Evolutionary conservation across 30 jellyfish, hydroid and myxozoan species (phyloP).

Genomic region (Hydractinia symbiolongicarpus): DNA sequence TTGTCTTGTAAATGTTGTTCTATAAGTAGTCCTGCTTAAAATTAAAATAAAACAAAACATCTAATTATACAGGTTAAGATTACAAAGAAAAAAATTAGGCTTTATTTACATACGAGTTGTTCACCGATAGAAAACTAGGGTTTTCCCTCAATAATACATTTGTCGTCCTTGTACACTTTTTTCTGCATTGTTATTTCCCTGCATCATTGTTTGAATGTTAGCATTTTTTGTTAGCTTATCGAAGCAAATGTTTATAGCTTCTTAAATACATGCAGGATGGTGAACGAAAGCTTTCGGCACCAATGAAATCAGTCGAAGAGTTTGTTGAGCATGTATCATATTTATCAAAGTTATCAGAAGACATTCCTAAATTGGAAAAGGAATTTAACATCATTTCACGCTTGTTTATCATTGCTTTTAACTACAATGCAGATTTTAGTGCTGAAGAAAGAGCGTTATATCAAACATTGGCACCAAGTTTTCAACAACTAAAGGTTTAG

Average conservation of each 20-base stretch:
- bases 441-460: slow-evolving; percentile 78
- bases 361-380: slow-evolving; percentile 55
- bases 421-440: slow-evolving; percentile 35
- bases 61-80: too few species aligned
- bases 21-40: too few species aligned
- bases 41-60: too few species aligned
- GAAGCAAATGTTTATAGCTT: background rate
- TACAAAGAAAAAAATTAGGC: too few species aligned
- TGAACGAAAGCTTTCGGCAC: slow-evolving; percentile 44
- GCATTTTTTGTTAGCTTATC: too few species aligned
- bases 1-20: background rate
- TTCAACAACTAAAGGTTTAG: slow-evolving; percentile 61
- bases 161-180: too few species aligned
- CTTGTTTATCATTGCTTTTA: slow-evolving; percentile 50
- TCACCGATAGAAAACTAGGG: too few species aligned
- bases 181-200: too few species aligned
- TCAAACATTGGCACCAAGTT: slow-evolving; percentile 71
- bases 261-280: slow-evolving; percentile 32
- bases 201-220: too few species aligned
- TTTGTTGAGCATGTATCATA: slow-evolving; percentile 63
- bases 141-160: too few species aligned
- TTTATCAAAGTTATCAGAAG: slow-evolving; percentile 41
- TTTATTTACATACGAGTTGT: too few species aligned
- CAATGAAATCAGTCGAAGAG: slow-evolving; percentile 56
- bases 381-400: slow-evolving; percentile 47